Evolutionary conservation across 2,113 vertebrate genomes (phyloP).

Genomic region (Amblyornis subalaris): DNA sequence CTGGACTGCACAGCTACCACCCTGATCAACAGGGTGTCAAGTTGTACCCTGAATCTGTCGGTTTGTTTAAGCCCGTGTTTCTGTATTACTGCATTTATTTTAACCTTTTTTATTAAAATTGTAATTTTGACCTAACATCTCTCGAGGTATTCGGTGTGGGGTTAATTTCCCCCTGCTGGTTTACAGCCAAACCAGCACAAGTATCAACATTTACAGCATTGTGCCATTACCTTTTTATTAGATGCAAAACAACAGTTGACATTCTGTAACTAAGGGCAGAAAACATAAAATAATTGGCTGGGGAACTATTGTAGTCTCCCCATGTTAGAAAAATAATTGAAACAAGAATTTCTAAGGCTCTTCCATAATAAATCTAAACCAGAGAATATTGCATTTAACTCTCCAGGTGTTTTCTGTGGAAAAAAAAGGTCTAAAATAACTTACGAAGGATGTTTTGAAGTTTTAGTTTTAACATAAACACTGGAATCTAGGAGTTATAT

Average conservation of each 20-base stretch:
- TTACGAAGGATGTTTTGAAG: neutral
- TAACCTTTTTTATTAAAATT: no score
- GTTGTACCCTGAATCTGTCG: no score
- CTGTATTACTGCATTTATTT: no score
- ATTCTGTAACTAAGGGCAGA: neutral
- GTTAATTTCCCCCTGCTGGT: no score
- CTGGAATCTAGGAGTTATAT: neutral
- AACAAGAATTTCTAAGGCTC: neutral
- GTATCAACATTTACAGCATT: neutral
- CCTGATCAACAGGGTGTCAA: no score
- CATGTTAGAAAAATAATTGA: neutral
- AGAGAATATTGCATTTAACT: neutral
- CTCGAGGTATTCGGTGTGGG: no score
- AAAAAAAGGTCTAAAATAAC: neutral
- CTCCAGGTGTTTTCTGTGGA: neutral
- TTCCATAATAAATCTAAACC: neutral
- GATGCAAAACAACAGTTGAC: neutral
- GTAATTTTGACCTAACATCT: no score
- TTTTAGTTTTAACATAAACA: neutral
- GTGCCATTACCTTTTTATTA: neutral
- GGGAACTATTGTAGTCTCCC: neutral
- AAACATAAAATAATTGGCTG: neutral
- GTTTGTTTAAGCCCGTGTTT: no score
- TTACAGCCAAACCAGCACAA: no score
- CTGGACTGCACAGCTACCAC: no score